phyloP scores from a whole-genome alignment of 1,140 invertebrate species.

The Drosophila athabasca region DNA sequence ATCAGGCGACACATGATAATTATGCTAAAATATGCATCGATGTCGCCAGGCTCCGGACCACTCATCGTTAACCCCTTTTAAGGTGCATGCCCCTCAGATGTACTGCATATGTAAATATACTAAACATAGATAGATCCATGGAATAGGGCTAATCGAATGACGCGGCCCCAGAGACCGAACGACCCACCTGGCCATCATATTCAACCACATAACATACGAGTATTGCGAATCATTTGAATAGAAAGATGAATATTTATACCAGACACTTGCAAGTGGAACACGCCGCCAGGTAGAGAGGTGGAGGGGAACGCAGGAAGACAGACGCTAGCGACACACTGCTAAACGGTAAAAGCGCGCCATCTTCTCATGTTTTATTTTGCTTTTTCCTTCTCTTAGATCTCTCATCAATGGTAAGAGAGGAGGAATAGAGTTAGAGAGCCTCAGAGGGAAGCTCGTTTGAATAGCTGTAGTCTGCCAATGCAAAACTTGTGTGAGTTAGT shows the following conservation, averaged over 20 bases:
- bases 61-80: constrained; percentile 58
- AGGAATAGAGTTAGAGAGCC: no score
- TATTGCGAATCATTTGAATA: constrained; percentile 43
- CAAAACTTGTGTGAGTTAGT: constrained; percentile 7
- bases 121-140: constrained; percentile 11
- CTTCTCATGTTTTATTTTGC: constrained; percentile 18
- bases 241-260: constrained; percentile 45
- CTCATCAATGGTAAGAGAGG: background rate
- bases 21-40: constrained; percentile 40
- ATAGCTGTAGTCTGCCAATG: constrained; percentile 16
- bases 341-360: constrained; percentile 44
- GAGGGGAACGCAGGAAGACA: background rate
- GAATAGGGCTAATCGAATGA: constrained; percentile 43
- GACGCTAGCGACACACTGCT: constrained; percentile 32
- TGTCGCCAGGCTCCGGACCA: constrained; percentile 15
- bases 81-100: constrained; percentile 31
- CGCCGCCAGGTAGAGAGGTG: background rate
- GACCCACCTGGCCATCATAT: constrained; percentile 33
- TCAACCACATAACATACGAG: constrained; percentile 3
- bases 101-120: background rate
- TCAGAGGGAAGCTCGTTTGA: constrained; percentile 7
- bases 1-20: background rate
- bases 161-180: background rate
- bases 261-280: constrained; percentile 34
- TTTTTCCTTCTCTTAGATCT: background rate